Percentiles rank a stretch among this genome's conserved stretches.
These are phyloP conservation scores for Sebastes steindachneri DNA, from an alignment of 2,797 vertebrate genomes.

Conservation along the genomic window DNA sequence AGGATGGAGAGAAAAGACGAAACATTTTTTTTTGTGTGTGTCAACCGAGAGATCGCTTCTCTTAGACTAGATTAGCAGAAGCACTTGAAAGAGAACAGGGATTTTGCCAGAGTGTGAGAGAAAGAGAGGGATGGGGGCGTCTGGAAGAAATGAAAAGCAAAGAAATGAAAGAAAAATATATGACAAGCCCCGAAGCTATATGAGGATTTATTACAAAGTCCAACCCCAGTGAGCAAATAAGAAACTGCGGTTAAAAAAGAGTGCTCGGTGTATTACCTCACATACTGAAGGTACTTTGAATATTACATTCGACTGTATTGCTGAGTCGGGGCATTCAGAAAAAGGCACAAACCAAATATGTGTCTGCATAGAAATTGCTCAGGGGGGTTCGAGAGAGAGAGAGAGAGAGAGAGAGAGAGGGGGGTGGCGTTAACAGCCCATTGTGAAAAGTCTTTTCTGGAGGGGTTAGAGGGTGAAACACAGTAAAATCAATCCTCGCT, in stretches of 20 bases:
- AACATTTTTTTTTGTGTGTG: not conserved
- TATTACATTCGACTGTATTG: constrained; percentile 56
- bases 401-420: not conserved
- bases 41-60: constrained; percentile 38
- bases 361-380: constrained; percentile 37
- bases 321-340: constrained; percentile 53
- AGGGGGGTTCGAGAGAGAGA: not conserved
- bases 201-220: constrained; percentile 70
- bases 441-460: constrained; percentile 47
- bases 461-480: constrained; percentile 43
- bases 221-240: constrained; percentile 63
- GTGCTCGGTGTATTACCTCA: constrained; percentile 57
- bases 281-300: constrained; percentile 57
- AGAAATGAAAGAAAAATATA: constrained; percentile 62
- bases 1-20: not conserved
- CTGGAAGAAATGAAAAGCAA: constrained; percentile 62
- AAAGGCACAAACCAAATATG: constrained; percentile 56
- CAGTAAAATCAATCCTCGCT: constrained; percentile 46
- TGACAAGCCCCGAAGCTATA: constrained; percentile 53
- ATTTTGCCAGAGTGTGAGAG: constrained; percentile 29
- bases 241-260: constrained; percentile 63
- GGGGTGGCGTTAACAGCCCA: constrained; percentile 30
- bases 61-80: constrained; percentile 50
- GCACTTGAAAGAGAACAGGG: constrained; percentile 45
- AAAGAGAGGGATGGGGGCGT: constrained; percentile 33